phyloP scores from a whole-genome alignment of 2,797 vertebrate genomes.

The Caiman crocodilus region DNA sequence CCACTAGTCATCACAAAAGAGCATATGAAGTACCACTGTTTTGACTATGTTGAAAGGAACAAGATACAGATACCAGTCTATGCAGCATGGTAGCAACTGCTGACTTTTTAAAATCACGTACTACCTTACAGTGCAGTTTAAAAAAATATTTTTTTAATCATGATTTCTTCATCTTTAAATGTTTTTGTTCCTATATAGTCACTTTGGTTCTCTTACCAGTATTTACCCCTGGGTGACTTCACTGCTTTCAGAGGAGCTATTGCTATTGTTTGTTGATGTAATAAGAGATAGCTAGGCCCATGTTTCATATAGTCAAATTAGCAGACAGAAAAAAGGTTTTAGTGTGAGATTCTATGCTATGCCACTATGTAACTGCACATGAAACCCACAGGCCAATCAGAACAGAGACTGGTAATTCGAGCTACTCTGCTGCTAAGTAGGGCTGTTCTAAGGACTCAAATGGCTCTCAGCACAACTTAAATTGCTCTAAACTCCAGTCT shows the following conservation, averaged over 20 bases:
- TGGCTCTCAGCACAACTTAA: background rate
- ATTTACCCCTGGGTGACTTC: background rate
- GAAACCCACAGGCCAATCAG: background rate
- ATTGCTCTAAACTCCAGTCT: background rate
- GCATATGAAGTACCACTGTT: background rate
- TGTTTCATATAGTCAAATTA: background rate
- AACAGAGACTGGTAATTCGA: background rate
- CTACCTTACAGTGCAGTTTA: rapidly evolving
- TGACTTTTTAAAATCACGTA: rapidly evolving
- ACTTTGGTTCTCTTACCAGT: background rate
- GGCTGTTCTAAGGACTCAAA: background rate
- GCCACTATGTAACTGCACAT: background rate
- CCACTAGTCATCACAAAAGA: background rate
- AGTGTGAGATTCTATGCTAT: background rate
- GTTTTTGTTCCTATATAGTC: background rate
- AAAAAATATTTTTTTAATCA: background rate
- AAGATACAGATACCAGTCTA: background rate
- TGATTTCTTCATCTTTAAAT: background rate
- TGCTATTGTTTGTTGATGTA: constrained; percentile 9
- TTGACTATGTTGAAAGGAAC: background rate
- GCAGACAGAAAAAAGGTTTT: background rate
- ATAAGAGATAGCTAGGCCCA: background rate
- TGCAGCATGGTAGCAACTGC: background rate
- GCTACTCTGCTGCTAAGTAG: constrained; percentile 48
- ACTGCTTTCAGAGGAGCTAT: background rate